Conservation (phyloP, 2,113 vertebrate species). For the Ceratotherium simum region DNA sequence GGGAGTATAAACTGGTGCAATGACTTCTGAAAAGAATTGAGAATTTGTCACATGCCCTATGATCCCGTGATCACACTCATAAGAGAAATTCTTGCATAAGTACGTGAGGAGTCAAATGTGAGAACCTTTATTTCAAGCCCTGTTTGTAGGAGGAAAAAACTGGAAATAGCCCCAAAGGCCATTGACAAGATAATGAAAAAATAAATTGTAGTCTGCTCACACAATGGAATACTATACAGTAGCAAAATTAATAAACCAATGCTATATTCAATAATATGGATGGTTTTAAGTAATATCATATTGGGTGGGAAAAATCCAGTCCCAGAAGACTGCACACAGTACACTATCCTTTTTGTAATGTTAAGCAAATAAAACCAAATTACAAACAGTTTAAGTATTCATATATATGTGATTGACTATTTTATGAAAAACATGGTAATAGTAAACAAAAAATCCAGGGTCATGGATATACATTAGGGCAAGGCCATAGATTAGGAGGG, state of each 20-base stretch:
- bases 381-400: neutral
- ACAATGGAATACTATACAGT: neutral
- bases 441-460: neutral
- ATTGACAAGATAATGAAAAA: neutral
- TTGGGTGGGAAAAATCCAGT: neutral
- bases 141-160: neutral
- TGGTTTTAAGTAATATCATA: neutral
- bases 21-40: neutral
- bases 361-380: slow-evolving; percentile 10
- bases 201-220: neutral
- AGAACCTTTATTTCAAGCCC: neutral
- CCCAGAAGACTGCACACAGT: neutral
- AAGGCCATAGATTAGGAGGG: neutral
- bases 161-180: neutral
- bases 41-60: neutral
- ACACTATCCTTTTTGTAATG: neutral
- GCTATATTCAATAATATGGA: neutral
- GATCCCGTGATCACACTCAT: neutral
- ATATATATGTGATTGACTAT: neutral
- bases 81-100: neutral
- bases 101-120: neutral
- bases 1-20: neutral
- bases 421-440: neutral
- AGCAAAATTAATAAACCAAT: neutral
- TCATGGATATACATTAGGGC: neutral